Base-by-base conservation (phyloP, 1,140 invertebrate genomes). In the Idris sp. region DNA sequence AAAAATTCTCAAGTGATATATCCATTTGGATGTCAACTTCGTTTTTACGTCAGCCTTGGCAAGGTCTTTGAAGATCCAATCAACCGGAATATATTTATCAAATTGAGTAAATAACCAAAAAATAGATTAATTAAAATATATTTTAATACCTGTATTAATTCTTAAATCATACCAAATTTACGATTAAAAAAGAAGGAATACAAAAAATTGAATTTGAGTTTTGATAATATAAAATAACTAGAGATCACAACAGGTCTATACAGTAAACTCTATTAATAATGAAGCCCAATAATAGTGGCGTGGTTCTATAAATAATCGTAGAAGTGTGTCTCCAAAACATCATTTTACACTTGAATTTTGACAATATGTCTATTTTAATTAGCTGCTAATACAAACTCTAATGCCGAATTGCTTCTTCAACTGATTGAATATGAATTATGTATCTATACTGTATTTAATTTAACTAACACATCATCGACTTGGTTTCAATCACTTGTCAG, bases 191-290 rank as follows among this genome's bases (percentile, higher is more conserved):
- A 44, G 5, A 36, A 36, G 8, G 33, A 36, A 6, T 14, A 7
- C 2, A 9, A 10, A 4, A 33, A 14, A 33, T 51, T 22, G 25
- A 31, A 2, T 56, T 40, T 61, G 25, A 22, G 36, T n/a, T 30
- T n/a, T 33, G 43, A 11, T n/a, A 15, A 33, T 53, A 33, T 9
- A 41, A 58, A 46, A 74, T 67, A 44, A 25, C 28, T 40, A 28
- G 49, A 54, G 78, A 74, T 77, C 65, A 78, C 74, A 68, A 67
- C 59, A 40, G 56, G 77, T 49, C 43, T n/a, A n/a, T 61, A 65
- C 36, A 38, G 54, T 48, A 40, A 6, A 40, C 56, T 65, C 79
- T 79, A 81, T 79, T 79, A 81, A 79, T 80, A 80, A 75, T 81
- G 46, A 41, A 43, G 19, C 48, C 71, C 79, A 81, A 77, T 79